Conservation (phyloP, 2,797 vertebrate species). For the Siniperca scherzeri region DNA sequence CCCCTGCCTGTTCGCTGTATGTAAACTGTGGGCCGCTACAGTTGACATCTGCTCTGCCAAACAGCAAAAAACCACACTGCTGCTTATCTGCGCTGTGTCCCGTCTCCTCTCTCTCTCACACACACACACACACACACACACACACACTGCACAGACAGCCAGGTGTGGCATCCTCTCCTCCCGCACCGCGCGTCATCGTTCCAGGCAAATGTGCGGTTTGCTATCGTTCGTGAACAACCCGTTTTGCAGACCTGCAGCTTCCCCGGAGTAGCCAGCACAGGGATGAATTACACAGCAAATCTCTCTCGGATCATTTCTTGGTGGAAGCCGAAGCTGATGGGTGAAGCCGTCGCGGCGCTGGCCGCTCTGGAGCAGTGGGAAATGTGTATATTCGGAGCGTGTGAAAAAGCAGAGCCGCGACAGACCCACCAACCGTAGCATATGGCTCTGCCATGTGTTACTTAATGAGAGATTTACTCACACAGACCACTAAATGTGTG, state of each 20-base stretch:
- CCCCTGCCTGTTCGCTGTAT: slow-evolving; percentile 1
- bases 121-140: too few species aligned
- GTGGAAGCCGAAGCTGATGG: slow-evolving; percentile 36
- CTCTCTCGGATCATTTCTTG: slow-evolving; percentile 19
- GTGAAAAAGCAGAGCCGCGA: slow-evolving; percentile 77
- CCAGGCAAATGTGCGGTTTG: slow-evolving; percentile 7
- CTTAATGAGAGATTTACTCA: slow-evolving; percentile 86
- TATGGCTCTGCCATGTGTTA: slow-evolving; percentile 85
- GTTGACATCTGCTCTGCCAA: slow-evolving; percentile 53
- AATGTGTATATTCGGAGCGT: slow-evolving; percentile 76
- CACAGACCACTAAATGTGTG: slow-evolving; percentile 85
- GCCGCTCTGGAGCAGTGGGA: slow-evolving; percentile 71
- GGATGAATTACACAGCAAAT: background rate
- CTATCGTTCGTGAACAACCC: slow-evolving; percentile 35
- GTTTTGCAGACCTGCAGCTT: slow-evolving; percentile 30
- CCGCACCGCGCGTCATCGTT: background rate
- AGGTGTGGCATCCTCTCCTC: slow-evolving; percentile 43
- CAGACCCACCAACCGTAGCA: slow-evolving; percentile 78
- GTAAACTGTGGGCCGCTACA: slow-evolving; percentile 33
- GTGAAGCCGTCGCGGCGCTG: slow-evolving; percentile 47
- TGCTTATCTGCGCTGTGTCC: slow-evolving; percentile 27
- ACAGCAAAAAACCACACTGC: slow-evolving; percentile 37
- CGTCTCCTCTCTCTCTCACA: slow-evolving; percentile 27
- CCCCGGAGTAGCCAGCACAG: background rate
- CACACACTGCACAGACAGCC: slow-evolving; percentile 6